A percentile compares a stretch with the other conserved stretches of the same genome.
These are phyloP conservation scores for Tor tambroides DNA, from an alignment of 2,113 vertebrate species.

Conservation along the genomic window DNA sequence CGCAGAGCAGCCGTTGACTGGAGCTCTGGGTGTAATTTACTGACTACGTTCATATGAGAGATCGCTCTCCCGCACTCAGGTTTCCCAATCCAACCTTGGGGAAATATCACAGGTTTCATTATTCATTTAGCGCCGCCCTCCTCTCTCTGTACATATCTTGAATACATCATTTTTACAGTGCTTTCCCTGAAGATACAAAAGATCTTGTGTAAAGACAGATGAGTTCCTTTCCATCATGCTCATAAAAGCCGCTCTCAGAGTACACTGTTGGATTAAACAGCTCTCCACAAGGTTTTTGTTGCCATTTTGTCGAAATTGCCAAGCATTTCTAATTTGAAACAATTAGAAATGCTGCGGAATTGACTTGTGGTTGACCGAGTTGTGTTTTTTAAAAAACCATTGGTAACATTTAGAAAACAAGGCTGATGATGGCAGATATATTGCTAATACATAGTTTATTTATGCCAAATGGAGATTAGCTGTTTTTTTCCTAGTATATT, in stretches of 20 bases:
- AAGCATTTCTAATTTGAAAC: neutral
- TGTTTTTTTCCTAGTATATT: too few relatives aligned
- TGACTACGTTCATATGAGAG: constrained; percentile 8
- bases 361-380: too few relatives aligned
- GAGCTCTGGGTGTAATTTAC: constrained; percentile 40
- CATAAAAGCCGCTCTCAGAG: neutral
- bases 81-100: constrained; percentile 26
- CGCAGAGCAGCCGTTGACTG: neutral
- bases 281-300: neutral
- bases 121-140: constrained; percentile 14
- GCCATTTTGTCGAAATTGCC: neutral
- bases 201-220: neutral
- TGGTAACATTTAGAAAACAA: neutral
- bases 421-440: too few relatives aligned
- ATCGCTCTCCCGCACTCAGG: neutral
- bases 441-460: too few relatives aligned
- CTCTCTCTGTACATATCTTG: constrained; percentile 24
- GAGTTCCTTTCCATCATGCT: neutral
- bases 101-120: constrained; percentile 30
- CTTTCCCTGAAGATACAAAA: constrained; percentile 30
- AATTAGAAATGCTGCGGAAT: neutral
- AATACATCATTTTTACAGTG: constrained; percentile 29
- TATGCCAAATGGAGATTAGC: too few relatives aligned
- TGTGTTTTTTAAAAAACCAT: neutral
- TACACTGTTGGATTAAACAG: neutral